phyloP scores from a whole-genome alignment of 2,888 invertebrate genomes.

The Rhagium mordax region DNA sequence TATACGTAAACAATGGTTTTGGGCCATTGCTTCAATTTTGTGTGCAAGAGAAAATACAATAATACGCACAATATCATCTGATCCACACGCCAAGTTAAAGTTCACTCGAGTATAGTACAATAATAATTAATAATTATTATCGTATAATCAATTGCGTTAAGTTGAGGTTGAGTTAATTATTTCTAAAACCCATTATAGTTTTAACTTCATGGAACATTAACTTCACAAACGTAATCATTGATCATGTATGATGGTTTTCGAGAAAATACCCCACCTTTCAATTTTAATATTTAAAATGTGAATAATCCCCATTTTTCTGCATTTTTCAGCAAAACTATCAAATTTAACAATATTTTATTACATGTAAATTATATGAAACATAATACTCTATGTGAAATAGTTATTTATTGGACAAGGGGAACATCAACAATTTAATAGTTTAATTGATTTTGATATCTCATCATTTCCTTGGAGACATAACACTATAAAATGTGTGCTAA shows the following conservation, averaged over 20 bases:
- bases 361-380: background rate
- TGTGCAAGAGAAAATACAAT: no score
- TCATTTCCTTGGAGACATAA: background rate
- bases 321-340: no score
- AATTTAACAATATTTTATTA: background rate
- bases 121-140: no score
- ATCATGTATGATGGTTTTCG: background rate
- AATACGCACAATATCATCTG: no score
- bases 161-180: conserved; percentile 1
- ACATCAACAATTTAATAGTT: background rate
- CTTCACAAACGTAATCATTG: background rate
- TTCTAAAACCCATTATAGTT: conserved; percentile 9
- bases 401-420: background rate
- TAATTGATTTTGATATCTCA: no score
- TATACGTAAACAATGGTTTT: no score
- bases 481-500: no score
- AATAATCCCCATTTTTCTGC: background rate
- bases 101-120: background rate
- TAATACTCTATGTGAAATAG: background rate
- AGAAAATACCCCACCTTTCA: background rate
- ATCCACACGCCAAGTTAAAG: no score
- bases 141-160: background rate
- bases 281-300: background rate
- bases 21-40: no score
- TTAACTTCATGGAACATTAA: background rate